These are phyloP conservation scores for Allygus modestus DNA, from an alignment of 2,888 invertebrate species.

Conservation along the genomic window DNA sequence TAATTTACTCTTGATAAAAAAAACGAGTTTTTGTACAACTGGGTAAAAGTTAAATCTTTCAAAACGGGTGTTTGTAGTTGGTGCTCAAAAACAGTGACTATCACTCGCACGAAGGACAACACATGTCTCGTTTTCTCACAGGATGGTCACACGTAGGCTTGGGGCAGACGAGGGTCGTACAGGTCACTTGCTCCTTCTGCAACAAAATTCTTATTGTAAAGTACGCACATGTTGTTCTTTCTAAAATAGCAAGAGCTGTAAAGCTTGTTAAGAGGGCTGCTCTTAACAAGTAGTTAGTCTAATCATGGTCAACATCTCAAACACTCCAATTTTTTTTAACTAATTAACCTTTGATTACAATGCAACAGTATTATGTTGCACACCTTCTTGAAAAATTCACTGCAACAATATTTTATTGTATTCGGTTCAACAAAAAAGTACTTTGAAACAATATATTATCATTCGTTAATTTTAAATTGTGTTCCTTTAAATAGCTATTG, in stretches of 20 bases:
- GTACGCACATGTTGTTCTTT: neutral
- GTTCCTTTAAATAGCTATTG: too few relatives aligned
- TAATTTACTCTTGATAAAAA: neutral
- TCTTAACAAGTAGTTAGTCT: neutral
- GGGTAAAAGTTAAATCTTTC: neutral
- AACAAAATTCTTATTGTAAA: slow-evolving; percentile 59
- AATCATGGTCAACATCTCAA: too few relatives aligned
- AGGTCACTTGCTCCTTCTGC: slow-evolving; percentile 75
- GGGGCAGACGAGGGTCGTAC: slow-evolving; percentile 75
- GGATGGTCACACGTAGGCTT: slow-evolving; percentile 74
- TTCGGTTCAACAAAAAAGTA: too few relatives aligned
- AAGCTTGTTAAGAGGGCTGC: neutral
- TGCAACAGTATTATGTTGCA: too few relatives aligned
- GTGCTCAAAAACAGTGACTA: neutral
- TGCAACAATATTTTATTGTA: too few relatives aligned
- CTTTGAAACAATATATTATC: too few relatives aligned
- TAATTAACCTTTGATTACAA: too few relatives aligned
- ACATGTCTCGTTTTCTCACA: slow-evolving; percentile 74
- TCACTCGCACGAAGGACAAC: slow-evolving; percentile 74
- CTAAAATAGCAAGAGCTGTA: neutral
- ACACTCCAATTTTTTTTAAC: too few relatives aligned
- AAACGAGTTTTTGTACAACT: neutral
- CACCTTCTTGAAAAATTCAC: too few relatives aligned
- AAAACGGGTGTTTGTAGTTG: neutral
- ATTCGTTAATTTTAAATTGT: too few relatives aligned